Conservation (phyloP, 1,140 invertebrate species). For the Rhyacophila brunnea region DNA sequence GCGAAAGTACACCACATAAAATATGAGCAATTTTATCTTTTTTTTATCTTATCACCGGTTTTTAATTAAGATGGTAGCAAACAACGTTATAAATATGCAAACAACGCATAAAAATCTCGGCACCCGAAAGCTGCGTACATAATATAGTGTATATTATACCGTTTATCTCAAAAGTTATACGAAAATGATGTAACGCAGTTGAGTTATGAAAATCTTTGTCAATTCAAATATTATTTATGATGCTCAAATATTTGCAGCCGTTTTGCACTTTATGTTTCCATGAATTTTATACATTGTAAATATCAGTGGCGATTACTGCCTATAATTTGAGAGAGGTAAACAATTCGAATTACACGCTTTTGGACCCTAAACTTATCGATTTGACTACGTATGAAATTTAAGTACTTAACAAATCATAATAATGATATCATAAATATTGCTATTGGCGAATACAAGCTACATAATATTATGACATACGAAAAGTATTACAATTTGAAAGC, state of each 20-base stretch:
- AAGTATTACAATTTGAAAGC: too few species aligned
- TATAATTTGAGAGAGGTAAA: too few species aligned
- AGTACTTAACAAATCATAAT: too few species aligned
- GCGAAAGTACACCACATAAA: background rate
- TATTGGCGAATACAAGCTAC: too few species aligned
- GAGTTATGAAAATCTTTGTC: background rate
- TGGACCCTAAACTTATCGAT: too few species aligned
- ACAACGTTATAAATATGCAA: background rate
- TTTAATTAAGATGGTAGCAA: conserved; percentile 1
- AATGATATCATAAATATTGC: too few species aligned
- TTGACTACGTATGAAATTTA: too few species aligned
- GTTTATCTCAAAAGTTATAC: too few species aligned
- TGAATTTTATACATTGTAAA: too few species aligned
- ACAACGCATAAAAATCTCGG: background rate
- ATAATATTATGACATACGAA: too few species aligned
- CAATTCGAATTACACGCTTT: too few species aligned
- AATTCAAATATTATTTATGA: background rate
- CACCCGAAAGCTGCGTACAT: background rate
- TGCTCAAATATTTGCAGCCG: background rate
- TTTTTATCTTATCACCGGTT: background rate
- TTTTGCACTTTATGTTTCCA: background rate
- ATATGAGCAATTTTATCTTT: background rate
- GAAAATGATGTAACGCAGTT: background rate
- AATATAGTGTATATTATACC: background rate
- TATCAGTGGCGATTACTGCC: too few species aligned